Evolutionary conservation across 2,797 vertebrate genomes (phyloP), one percentile per base, ranked within the genome.

Genomic region (Varecia variegata): DNA sequence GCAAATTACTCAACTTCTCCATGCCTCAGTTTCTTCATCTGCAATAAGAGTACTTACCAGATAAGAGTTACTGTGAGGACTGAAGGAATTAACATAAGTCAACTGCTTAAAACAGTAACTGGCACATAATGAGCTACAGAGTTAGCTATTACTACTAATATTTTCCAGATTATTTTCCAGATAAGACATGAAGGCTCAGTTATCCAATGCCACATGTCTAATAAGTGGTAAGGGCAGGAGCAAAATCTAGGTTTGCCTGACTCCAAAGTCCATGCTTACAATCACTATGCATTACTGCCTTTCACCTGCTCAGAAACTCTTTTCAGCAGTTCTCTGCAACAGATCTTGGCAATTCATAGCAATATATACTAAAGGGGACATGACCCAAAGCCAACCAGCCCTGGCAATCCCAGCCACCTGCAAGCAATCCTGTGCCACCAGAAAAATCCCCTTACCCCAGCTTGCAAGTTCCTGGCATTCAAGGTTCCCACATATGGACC

Each of bases 1-100:
- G 30, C 25, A 96, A 89, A 88, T 38, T 54, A 86, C 5, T 89
- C 27, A 73, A 93, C 50, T 93, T 93, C 68, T 91, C 90, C 86
- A 45, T 80, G 62, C 50, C 71, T 88, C 67, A 96, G 54, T 76
- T 71, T 60, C 58, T 73, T 70, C 86, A 87, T 58, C 45, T 91
- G 35, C 40, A 96, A 80, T 84, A 87, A 83, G 30, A 77, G 32
- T 68, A 52, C n/a, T n/a, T 50, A 43, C 20, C 40, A 77, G n/a
- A 79, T 21, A 94, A 92, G 11, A 4, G 47, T 74, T 92, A 91
- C 9, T 58, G 45, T 71, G 17, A 89, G 32, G 47, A 45, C 35
- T 76, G 90, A 94, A 94, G 23, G 38, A 90, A 91, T 70, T 74
- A 74, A 58, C 8, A 56, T 65, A 62, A 62, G 25, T 80, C 45